Evolutionary conservation across 1,140 invertebrate genomes (phyloP).

Genomic region (Apis mellifera): DNA sequence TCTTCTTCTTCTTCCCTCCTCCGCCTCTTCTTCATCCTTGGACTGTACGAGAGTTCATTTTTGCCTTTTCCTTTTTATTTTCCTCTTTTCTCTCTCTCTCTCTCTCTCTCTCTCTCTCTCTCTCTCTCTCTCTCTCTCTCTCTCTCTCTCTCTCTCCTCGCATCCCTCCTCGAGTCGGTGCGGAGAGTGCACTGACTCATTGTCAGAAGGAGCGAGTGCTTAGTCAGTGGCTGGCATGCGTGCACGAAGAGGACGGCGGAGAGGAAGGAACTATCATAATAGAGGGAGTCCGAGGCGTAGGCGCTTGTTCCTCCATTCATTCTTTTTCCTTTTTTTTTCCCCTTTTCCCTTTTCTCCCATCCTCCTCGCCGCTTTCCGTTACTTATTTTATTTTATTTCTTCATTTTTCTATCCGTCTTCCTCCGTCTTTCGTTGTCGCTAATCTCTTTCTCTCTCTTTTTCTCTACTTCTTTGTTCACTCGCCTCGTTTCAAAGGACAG

Average conservation of each 20-base stretch:
- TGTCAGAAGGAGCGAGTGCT: conserved; percentile 63
- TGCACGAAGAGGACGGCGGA: conserved; percentile 64
- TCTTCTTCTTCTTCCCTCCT: conserved; percentile 36
- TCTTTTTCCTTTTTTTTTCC: conserved; percentile 46
- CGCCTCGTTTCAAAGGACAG: conserved; percentile 31
- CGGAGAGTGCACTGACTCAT: conserved; percentile 68
- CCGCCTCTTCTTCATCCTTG: conserved; percentile 12
- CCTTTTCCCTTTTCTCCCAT: conserved; percentile 8
- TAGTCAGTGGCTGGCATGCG: conserved; percentile 67
- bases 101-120: background rate
- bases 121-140: background rate
- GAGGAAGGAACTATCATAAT: conserved; percentile 64
- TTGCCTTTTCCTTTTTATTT: conserved; percentile 34
- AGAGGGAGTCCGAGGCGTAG: conserved; percentile 63
- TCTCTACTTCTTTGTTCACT: background rate
- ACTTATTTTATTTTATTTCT: conserved; percentile 36
- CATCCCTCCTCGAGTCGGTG: conserved; percentile 55
- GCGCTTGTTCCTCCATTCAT: conserved; percentile 56
- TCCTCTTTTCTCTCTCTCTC: background rate
- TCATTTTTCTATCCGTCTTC: conserved; percentile 55
- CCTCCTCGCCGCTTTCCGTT: conserved; percentile 38
- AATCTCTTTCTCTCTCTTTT: background rate
- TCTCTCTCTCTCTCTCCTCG: background rate
- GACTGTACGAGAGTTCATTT: conserved; percentile 41
- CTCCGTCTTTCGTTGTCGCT: conserved; percentile 22